These are phyloP conservation scores for Anolis carolinensis DNA, from an alignment of 2,113 vertebrate species.

Conservation along the genomic window DNA sequence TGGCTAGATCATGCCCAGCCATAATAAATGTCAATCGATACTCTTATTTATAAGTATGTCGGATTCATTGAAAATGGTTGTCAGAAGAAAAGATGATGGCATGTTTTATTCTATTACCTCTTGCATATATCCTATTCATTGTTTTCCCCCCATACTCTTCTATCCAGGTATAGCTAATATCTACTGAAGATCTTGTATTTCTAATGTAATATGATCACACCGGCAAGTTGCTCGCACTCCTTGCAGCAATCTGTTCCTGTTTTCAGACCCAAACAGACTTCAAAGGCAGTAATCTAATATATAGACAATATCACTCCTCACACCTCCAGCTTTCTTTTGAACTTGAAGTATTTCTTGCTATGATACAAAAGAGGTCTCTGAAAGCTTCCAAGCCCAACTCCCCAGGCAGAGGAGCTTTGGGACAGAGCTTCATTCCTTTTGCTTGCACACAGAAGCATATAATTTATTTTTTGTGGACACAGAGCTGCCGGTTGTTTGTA, in stretches of 20 bases:
- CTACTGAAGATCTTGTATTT: background rate
- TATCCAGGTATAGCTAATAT: background rate
- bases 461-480: background rate
- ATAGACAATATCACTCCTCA: background rate
- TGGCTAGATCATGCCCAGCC: background rate
- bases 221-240: background rate
- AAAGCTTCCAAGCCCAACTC: background rate
- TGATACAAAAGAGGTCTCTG: background rate
- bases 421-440: background rate
- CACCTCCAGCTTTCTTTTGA: background rate
- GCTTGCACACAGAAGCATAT: background rate
- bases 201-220: background rate
- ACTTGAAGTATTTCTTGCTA: background rate
- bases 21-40: slow-evolving; percentile 10
- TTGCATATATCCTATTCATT: background rate
- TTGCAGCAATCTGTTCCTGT: background rate
- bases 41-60: background rate
- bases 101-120: background rate
- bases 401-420: too few species aligned
- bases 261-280: background rate
- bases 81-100: background rate
- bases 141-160: background rate
- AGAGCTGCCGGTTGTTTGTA: background rate
- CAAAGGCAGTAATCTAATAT: background rate
- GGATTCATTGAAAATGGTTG: background rate